phyloP scores from a whole-genome alignment of 2,113 vertebrate species.

The rabbit (Oryctolagus cuniculus) region mOryCun1.1 NC_091453.1:48245501-48246000 shows the following conservation, averaged over 20 bases:
- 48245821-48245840: background rate
- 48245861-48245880: background rate
- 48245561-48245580: conserved; percentile 1
- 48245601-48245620: background rate
- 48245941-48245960: conserved; percentile 20
- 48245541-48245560: background rate
- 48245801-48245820: background rate
- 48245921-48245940: background rate
- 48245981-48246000: background rate
- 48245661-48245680: background rate
- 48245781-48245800: background rate
- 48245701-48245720: background rate
- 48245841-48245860: background rate
- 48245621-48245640: conserved; percentile 4
- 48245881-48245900: background rate
- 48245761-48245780: background rate
- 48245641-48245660: conserved; percentile 19
- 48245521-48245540: background rate
- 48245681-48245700: background rate
- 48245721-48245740: background rate
- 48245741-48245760: background rate
- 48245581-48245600: conserved; percentile 35
- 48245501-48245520: background rate
- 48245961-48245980: background rate
- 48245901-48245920: background rate